Evolutionary conservation across 2,113 vertebrate species (phyloP), one percentile per base, ranked within the genome.

Genomic region (Xiphias gladius): DNA sequence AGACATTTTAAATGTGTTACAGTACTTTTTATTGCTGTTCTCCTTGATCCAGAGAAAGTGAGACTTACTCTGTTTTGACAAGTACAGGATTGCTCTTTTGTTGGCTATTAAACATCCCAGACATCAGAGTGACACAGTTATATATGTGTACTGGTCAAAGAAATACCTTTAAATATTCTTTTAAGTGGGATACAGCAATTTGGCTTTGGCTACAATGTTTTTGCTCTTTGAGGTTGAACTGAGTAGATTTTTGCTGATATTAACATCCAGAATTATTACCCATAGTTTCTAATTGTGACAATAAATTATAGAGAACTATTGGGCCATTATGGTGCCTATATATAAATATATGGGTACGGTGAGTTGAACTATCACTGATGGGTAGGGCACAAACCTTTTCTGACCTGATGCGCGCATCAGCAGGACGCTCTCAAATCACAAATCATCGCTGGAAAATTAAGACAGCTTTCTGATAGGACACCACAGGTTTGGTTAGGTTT

Each of bases 61-160:
- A 41, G 37, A 75, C 81, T 86, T 57, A 55, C 50, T 73, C 54
- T 84, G 58, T 76, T 88, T 57, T 83, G 81, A 73, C 11, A 65
- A 22, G 1, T 1, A 57, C 63, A 73, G n/a, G 46, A 50, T 28
- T 43, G 35, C 20, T 59, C 32, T 55, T 54, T 26, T 61, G 17
- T 62, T 61, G 68, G 28, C 65, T 63, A 12, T 65, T 50, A 70
- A 86, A 72, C 55, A 79, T 24, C 35, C n/a, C 50, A 62, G 65
- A 83, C 26, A 64, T 73, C 0, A 20, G 20, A 72, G 22, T 63
- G 43, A 54, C 57, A 39, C 63, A 37, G 63, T 50, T 67, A 30
- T 43, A 22, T 50, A 4, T 28, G n/a, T 68, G 35, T 67, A 16
- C 16, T 26, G 58, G 13, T 61, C 22, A 54, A 41, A 55, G 24